Evolutionary conservation across 2,113 vertebrate species (phyloP).

Genomic region (Microcebus jonahi): DNA sequence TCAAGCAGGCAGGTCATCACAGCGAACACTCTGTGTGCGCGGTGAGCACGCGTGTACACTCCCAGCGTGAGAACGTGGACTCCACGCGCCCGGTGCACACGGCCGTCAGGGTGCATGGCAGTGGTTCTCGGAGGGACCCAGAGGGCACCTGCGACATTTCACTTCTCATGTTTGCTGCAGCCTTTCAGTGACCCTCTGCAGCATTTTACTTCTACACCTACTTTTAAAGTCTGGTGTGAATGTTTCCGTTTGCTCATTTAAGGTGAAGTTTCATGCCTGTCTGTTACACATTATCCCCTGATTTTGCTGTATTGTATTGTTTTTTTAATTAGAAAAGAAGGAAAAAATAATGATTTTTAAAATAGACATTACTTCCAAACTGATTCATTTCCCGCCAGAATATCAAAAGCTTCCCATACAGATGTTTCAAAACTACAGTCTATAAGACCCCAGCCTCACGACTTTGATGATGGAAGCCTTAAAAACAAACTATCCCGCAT

Average conservation of each 20-base stretch:
- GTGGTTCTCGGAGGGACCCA: fast-evolving
- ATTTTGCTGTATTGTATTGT: neutral
- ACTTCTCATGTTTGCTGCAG: neutral
- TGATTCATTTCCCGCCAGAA: neutral
- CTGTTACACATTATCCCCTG: neutral
- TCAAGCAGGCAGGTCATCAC: fast-evolving
- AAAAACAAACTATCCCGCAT: neutral
- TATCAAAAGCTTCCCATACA: neutral
- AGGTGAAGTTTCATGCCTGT: fast-evolving
- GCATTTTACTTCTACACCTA: neutral
- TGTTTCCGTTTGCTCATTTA: neutral
- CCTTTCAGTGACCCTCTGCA: no score
- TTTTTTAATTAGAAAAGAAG: neutral
- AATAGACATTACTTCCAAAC: neutral
- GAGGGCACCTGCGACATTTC: neutral
- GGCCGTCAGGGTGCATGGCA: fast-evolving
- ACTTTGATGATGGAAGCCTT: neutral
- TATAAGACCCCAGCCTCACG: neutral
- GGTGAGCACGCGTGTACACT: fast-evolving
- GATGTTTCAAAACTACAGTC: neutral
- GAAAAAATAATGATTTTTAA: neutral
- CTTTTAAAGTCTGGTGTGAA: fast-evolving
- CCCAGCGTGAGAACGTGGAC: fast-evolving
- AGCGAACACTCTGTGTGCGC: fast-evolving
- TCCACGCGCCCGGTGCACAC: fast-evolving